Conservation (phyloP, 2,113 vertebrate genomes). For the Balaenoptera acutorostrata region DNA sequence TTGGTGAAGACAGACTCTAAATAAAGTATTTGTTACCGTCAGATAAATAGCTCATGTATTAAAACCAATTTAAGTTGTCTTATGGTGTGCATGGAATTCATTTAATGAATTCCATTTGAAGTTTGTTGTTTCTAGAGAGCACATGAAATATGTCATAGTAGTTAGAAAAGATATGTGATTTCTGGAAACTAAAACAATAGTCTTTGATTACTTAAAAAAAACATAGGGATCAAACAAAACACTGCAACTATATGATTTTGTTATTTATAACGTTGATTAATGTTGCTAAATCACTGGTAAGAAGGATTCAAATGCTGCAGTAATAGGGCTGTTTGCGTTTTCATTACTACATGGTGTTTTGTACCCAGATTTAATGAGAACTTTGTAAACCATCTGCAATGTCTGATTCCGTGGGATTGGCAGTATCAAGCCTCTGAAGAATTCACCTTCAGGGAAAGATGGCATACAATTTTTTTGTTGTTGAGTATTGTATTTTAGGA, state of each 20-base stretch:
- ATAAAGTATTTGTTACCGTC: neutral
- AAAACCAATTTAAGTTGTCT: neutral
- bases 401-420: neutral
- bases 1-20: neutral
- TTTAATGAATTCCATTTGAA: neutral
- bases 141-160: neutral
- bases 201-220: neutral
- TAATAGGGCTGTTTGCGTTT: neutral
- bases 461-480: neutral
- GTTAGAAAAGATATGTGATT: neutral
- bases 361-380: neutral
- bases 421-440: neutral
- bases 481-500: neutral
- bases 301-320: neutral
- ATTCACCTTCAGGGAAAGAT: neutral
- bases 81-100: accelerated
- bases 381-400: neutral
- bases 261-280: neutral
- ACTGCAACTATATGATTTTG: neutral
- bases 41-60: neutral
- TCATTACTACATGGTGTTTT: neutral
- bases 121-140: neutral
- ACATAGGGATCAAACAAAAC: neutral
- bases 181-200: neutral
- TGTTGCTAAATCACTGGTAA: neutral